phyloP scores from a whole-genome alignment of 2,113 vertebrate genomes.

The Coregonus clupeaformis region DNA sequence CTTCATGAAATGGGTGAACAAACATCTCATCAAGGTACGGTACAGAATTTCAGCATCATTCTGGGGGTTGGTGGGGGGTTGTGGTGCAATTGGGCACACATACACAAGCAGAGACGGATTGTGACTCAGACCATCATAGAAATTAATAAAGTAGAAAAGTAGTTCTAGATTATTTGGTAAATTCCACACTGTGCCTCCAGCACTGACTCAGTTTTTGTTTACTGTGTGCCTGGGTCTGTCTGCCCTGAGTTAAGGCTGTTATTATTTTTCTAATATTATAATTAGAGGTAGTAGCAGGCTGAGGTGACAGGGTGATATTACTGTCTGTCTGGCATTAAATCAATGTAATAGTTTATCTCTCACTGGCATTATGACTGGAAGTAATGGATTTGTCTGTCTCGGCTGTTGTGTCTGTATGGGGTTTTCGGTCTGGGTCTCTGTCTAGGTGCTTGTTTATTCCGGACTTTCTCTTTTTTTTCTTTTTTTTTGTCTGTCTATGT shows the following conservation, averaged over 20 bases:
- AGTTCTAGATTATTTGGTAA: too few species aligned
- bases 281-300: neutral
- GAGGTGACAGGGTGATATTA: neutral
- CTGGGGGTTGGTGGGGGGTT: neutral
- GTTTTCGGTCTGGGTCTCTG: too few species aligned
- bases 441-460: too few species aligned
- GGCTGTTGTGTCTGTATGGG: too few species aligned
- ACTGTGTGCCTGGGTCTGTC: neutral
- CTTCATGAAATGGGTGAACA: conserved; percentile 99
- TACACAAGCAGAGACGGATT: neutral
- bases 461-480: too few species aligned
- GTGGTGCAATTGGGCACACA: neutral
- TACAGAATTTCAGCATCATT: neutral
- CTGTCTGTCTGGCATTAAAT: neutral
- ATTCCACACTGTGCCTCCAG: too few species aligned
- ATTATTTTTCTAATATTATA: neutral
- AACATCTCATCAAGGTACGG: conserved; percentile 97
- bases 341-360: too few species aligned
- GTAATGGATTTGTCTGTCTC: too few species aligned
- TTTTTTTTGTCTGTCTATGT: too few species aligned
- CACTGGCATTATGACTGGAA: too few species aligned
- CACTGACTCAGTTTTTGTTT: too few species aligned
- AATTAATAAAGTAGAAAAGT: too few species aligned
- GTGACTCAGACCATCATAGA: neutral
- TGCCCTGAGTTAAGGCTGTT: neutral